Evolutionary conservation across 2,888 invertebrate species (phyloP), one percentile per base, ranked within the genome.

Genomic region (Dryobota labecula): DNA sequence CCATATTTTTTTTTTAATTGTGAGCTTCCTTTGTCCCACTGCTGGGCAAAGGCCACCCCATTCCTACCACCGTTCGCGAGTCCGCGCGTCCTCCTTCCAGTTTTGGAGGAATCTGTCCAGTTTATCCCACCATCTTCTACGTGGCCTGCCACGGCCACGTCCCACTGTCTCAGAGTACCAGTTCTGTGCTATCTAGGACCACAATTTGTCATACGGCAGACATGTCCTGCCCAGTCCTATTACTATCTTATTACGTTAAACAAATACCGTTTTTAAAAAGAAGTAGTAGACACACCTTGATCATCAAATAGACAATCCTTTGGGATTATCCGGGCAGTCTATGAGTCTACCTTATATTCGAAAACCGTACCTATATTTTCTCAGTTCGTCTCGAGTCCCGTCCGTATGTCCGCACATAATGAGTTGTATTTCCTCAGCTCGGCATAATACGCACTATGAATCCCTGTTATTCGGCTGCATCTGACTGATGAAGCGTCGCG

Each of bases 381-480:
- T 70, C 3, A 63, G 84, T 71, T 80, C 38, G 68, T 36, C 36
- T 64, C 20, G 24, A 20, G 5, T 63, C 3, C 45, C 30, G 56
- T 43, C 54, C 63, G 71, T 90, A 71, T 86, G 88, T 89, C 80
- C 43, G 75, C 41, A 15, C 78, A 83, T 90, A 89, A 89, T 88
- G 88, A 89, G 84, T 80, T 79, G 86, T 86, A 86, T 90, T 89
- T 89, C 89, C 89, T 86, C 82, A 77, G 85, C 84, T 84, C 73
- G 85, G 81, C 70, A 75, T 79, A 74, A 85, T 85, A 88, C 88
- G 86, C 88, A 86, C 87, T 86, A 85, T 83, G 88, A 88, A 88
- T 89, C 68, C 87, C 83, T 87, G 84, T 88, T 89, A 83, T 88
- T 87, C 71, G 78, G 77, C 76, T 87, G 86, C 88, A 88, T 85